These are phyloP conservation scores for Rhimphoctona megacephalus DNA, from an alignment of 2,888 invertebrate species.

Conservation along the genomic window DNA sequence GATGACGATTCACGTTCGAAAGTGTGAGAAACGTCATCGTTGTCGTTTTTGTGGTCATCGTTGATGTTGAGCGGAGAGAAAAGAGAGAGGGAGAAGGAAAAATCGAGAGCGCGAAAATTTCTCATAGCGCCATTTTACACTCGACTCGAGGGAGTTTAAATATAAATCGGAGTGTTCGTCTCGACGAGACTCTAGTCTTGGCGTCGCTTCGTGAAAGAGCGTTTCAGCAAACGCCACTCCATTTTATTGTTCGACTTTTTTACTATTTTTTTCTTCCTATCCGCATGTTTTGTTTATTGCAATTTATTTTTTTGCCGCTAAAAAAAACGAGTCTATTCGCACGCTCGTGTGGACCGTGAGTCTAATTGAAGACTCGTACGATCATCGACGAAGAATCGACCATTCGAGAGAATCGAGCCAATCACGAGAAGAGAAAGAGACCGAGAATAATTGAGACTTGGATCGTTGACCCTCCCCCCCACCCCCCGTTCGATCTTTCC, in stretches of 20 bases:
- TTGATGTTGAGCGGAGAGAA: background rate
- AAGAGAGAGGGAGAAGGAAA: background rate
- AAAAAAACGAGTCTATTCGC: slow-evolving; percentile 9
- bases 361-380: slow-evolving; percentile 33
- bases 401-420: background rate
- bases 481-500: slow-evolving; percentile 16
- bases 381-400: slow-evolving; percentile 1
- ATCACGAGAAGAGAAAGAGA: background rate
- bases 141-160: slow-evolving; percentile 78
- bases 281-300: background rate
- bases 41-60: slow-evolving; percentile 1
- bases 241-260: slow-evolving; percentile 16
- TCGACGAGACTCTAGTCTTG: slow-evolving; percentile 81
- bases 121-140: slow-evolving; percentile 36
- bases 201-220: slow-evolving; percentile 79
- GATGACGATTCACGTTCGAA: slow-evolving; percentile 12
- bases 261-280: background rate
- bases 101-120: slow-evolving; percentile 36
- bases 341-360: background rate
- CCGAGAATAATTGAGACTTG: background rate
- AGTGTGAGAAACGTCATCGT: slow-evolving; percentile 35
- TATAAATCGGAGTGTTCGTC: slow-evolving; percentile 82
- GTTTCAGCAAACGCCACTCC: slow-evolving; percentile 28
- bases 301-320: background rate
- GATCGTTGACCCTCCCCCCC: slow-evolving; percentile 23